Conservation (phyloP, 2,888 invertebrate species). For the Scaptomyza flava region DNA sequence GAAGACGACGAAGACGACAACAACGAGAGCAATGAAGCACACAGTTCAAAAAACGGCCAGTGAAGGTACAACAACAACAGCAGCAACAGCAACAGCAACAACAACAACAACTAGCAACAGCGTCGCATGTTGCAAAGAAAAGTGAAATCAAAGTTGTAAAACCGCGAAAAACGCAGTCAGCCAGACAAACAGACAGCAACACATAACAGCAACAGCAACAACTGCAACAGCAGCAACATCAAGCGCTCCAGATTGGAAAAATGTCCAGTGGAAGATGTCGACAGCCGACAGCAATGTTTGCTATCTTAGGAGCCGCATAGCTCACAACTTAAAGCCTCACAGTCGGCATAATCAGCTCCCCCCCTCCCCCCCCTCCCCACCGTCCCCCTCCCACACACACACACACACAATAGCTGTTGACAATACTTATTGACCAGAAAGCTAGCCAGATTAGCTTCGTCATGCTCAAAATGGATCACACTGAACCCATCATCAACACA, state of each 20-base stretch:
- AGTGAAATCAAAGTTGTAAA: constrained; percentile 80
- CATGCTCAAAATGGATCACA: constrained; percentile 60
- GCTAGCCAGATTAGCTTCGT: constrained; percentile 50
- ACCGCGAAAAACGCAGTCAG: constrained; percentile 79
- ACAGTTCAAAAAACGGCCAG: constrained; percentile 74
- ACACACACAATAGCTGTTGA: constrained; percentile 50
- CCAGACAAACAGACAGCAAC: constrained; percentile 67
- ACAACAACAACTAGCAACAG: constrained; percentile 15
- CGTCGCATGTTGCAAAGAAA: constrained; percentile 80
- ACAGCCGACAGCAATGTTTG: constrained; percentile 47
- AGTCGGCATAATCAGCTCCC: constrained; percentile 54
- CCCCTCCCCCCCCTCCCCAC: neutral
- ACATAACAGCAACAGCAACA: constrained; percentile 65
- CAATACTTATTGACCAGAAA: constrained; percentile 34
- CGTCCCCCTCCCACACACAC: neutral
- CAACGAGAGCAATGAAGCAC: constrained; percentile 72
- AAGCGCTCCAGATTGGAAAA: constrained; percentile 65
- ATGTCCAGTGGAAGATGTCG: constrained; percentile 71
- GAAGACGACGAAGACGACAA: constrained; percentile 28
- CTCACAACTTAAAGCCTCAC: constrained; percentile 7
- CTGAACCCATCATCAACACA: constrained; percentile 51
- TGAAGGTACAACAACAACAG: constrained; percentile 70
- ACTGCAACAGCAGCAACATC: constrained; percentile 1
- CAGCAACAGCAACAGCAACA: constrained; percentile 41
- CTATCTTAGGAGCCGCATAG: constrained; percentile 48